phyloP scores from a whole-genome alignment of 2,888 invertebrate genomes.

The Steinernema scapterisci region DNA sequence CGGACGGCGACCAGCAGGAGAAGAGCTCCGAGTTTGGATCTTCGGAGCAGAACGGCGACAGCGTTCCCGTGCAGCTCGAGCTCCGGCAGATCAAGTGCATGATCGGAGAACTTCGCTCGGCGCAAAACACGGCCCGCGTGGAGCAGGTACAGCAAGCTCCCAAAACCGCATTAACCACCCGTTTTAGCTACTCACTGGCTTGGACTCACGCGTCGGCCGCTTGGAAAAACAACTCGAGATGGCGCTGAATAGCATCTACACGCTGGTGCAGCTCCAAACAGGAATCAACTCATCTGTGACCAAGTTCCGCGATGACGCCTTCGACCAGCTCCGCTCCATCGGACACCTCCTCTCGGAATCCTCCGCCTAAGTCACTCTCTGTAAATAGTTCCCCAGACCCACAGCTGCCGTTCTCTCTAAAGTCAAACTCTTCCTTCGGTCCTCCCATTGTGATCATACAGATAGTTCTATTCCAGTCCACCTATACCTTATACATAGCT shows the following conservation, averaged over 20 bases:
- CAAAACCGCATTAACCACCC: neutral
- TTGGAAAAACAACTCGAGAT: constrained; percentile 66
- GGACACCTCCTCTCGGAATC: constrained; percentile 24
- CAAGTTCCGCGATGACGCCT: constrained; percentile 41
- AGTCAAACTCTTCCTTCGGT: constrained; percentile 10
- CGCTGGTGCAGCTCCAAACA: constrained; percentile 65
- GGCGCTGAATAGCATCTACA: constrained; percentile 61
- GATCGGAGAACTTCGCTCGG: constrained; percentile 36
- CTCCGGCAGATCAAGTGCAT: constrained; percentile 38
- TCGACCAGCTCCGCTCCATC: constrained; percentile 35
- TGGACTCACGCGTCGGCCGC: constrained; percentile 60
- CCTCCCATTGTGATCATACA: constrained; percentile 4
- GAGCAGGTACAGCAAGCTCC: constrained; percentile 36
- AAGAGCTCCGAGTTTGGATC: constrained; percentile 33
- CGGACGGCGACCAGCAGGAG: constrained; percentile 34
- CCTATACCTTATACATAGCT: constrained; percentile 14
- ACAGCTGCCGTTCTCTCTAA: constrained; percentile 10
- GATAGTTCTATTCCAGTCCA: neutral
- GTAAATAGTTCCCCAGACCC: neutral
- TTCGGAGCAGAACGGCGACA: constrained; percentile 25
- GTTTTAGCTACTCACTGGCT: constrained; percentile 41
- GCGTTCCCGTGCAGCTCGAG: constrained; percentile 34
- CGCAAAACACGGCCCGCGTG: constrained; percentile 30
- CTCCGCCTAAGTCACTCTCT: constrained; percentile 12
- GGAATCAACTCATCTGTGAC: constrained; percentile 61